These are phyloP conservation scores for Chlorospingus semifuscus DNA, from an alignment of 2,797 vertebrate genomes.

Conservation along the genomic window DNA sequence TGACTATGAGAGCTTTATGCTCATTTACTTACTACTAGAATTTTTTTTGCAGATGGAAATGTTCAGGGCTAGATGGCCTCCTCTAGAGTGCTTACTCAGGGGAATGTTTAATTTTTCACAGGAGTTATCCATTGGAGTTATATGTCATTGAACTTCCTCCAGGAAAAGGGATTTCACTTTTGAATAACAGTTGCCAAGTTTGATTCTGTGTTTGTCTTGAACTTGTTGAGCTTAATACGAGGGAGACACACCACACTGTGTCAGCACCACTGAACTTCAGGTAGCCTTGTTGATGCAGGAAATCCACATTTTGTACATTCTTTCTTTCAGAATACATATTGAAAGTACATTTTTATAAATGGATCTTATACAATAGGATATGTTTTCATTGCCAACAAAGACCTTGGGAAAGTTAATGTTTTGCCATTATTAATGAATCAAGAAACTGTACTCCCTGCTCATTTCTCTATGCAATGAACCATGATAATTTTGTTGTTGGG, in stretches of 20 bases:
- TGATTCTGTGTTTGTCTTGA: conserved; percentile 11
- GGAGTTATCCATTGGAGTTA: not conserved
- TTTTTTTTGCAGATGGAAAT: not conserved
- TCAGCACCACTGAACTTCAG: conserved; percentile 25
- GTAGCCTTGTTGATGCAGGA: conserved; percentile 56
- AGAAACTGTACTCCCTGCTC: conserved; percentile 41
- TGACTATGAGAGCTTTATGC: not conserved
- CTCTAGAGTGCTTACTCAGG: not conserved
- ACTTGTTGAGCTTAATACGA: not conserved
- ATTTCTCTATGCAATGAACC: conserved; percentile 62
- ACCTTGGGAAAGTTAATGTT: conserved; percentile 70
- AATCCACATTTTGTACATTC: conserved; percentile 49
- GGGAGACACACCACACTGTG: not conserved
- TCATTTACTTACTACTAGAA: not conserved
- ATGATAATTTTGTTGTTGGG: conserved; percentile 51
- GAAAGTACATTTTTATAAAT: conserved; percentile 55
- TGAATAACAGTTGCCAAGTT: conserved; percentile 15
- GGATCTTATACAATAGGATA: conserved; percentile 29
- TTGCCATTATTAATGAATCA: conserved; percentile 68
- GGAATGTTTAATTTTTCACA: not conserved
- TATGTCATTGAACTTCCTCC: conserved; percentile 11
- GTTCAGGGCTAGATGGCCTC: not conserved
- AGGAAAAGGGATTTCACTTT: conserved; percentile 18
- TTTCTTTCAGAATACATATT: conserved; percentile 53
- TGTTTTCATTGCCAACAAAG: conserved; percentile 64